These are phyloP conservation scores for Ammospiza nelsoni DNA, from an alignment of 2,113 vertebrate species.

Conservation along the genomic window DNA sequence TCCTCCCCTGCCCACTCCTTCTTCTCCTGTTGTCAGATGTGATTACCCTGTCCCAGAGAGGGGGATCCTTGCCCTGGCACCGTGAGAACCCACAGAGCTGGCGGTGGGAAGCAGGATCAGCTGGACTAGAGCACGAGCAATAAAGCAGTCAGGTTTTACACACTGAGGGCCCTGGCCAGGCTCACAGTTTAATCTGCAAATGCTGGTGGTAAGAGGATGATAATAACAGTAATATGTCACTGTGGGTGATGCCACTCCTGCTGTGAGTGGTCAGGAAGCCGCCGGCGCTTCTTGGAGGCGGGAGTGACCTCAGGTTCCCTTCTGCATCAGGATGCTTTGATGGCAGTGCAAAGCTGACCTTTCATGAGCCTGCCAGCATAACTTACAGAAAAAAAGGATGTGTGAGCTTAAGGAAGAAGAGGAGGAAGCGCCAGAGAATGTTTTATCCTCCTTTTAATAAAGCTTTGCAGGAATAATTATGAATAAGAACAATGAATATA, in stretches of 20 bases:
- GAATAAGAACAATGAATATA: neutral
- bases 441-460: neutral
- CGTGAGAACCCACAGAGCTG: fast-evolving
- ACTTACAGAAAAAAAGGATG: neutral
- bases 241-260: neutral
- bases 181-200: neutral
- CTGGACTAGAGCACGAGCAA: fast-evolving
- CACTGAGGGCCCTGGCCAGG: neutral
- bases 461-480: neutral
- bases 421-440: neutral
- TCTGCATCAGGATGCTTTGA: neutral
- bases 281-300: fast-evolving
- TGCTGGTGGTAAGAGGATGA: neutral
- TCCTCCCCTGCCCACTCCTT: neutral
- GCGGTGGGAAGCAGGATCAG: fast-evolving
- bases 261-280: neutral
- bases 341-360: neutral
- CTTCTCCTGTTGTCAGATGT: neutral
- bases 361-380: neutral
- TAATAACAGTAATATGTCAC: neutral
- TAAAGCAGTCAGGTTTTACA: neutral
- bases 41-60: neutral
- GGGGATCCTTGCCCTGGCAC: neutral
- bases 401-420: neutral
- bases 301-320: neutral